phyloP scores from a whole-genome alignment of 2,888 invertebrate species.

The Xestia rhomboidea region DNA sequence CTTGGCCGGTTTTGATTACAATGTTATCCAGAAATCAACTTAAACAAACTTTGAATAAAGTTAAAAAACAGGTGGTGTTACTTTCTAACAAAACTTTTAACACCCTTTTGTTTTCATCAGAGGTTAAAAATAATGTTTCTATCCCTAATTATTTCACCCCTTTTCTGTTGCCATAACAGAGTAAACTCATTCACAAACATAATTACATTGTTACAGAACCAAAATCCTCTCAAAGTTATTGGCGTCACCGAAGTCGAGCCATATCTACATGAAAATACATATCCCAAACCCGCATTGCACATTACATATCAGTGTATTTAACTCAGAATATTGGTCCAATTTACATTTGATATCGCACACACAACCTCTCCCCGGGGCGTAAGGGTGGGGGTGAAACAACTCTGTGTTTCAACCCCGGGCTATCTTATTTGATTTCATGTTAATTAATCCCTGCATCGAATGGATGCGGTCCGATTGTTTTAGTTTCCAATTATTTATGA shows the following conservation, averaged over 20 bases:
- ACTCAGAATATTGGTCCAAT: constrained; percentile 47
- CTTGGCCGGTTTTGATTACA: too few relatives aligned
- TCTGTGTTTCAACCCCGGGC: constrained; percentile 15
- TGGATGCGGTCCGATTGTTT: constrained; percentile 41
- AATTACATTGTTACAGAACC: neutral
- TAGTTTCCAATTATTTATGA: constrained; percentile 45
- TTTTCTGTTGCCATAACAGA: neutral
- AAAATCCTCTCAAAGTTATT: constrained; percentile 4
- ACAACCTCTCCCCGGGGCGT: constrained; percentile 3
- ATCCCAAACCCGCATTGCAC: constrained; percentile 16
- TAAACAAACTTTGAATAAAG: neutral
- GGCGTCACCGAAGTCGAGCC: neutral
- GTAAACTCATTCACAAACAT: neutral
- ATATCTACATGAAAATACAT: constrained; percentile 2
- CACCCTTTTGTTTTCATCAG: neutral
- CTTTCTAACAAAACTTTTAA: neutral
- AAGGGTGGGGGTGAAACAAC: neutral
- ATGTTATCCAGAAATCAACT: neutral
- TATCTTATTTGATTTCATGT: constrained; percentile 58
- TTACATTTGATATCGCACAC: constrained; percentile 50
- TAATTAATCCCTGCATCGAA: constrained; percentile 53
- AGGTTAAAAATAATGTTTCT: neutral
- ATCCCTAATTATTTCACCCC: neutral
- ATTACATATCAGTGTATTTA: constrained; percentile 32
- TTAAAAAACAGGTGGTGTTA: neutral